Base-by-base conservation (phyloP, 2,113 vertebrate species). In the Peromyscus maniculatus region DNA sequence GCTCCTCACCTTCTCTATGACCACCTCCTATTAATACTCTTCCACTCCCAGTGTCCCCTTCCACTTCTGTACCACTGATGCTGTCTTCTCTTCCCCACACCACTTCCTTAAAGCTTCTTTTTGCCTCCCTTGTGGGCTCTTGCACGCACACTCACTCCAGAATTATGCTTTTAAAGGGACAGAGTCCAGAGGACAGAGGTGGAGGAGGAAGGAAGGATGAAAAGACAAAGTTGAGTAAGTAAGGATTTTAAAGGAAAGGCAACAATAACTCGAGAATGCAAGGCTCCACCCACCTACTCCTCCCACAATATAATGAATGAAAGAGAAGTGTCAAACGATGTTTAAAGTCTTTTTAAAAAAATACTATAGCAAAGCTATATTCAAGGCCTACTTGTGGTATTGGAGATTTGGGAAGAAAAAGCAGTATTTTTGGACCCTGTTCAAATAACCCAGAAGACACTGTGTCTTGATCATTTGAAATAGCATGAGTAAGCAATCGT, bases 361-460 rank as follows among this genome's bases (percentile, higher is more conserved):
- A 71, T 49, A 5, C 52, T 95, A 55, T 92, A 89, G 66, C 66
- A 96, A 95, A 86, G 39, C 67, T 75, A 17, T 90, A 22, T 52
- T 93, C 90, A 89, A 39, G 80, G 86, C 71, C 67, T 28, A 33
- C 24, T 79, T 91, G 90, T 89, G 91, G 91, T 82, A 13, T 28
- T 87, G 62, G 52, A 72, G 86, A 33, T 64, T 94, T 94, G 69
- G 92, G 92, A 91, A 87, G n/a, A 92, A 82, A 82, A 59, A 72
- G 4, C 86, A 72, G 59, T 89, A 46, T 84, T 87, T 75, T 52
- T 96, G 88, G 88, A 74, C 66, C 49, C 52, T 74, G 43, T 75
- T 95, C 93, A 96, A 95, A 90, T 83, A 82, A 93, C 74, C 67
- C 80, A 95, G 92, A 87, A 97, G 96, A 96, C 86, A 57, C 46